These are phyloP conservation scores for Drosophila pruinosa DNA, from an alignment of 1,140 invertebrate species.

Conservation along the genomic window DNA sequence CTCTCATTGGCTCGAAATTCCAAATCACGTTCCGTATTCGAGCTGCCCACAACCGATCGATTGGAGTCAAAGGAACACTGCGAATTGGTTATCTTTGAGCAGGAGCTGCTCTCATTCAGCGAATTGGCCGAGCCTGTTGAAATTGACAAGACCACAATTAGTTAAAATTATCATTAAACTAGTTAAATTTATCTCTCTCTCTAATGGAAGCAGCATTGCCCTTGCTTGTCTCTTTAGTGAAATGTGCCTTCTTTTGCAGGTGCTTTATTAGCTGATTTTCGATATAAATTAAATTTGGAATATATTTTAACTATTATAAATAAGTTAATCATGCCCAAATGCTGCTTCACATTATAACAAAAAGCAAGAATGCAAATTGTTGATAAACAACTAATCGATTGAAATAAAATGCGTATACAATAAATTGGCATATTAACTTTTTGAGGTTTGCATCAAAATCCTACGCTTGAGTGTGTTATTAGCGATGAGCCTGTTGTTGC, in stretches of 20 bases:
- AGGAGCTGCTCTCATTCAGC: slow-evolving; percentile 81
- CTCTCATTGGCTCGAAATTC: slow-evolving; percentile 84
- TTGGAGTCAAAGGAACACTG: slow-evolving; percentile 80
- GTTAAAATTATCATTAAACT: not conserved
- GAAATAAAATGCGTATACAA: slow-evolving; percentile 39
- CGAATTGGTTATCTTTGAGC: slow-evolving; percentile 79
- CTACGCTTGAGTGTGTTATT: slow-evolving; percentile 76
- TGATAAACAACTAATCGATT: slow-evolving; percentile 17
- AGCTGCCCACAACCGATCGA: slow-evolving; percentile 81
- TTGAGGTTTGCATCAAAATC: slow-evolving; percentile 72
- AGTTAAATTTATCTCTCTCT: not conserved
- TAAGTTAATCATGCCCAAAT: slow-evolving; percentile 43
- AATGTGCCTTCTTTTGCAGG: slow-evolving; percentile 8
- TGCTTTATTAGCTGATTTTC: slow-evolving; percentile 4
- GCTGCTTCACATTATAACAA: slow-evolving; percentile 64
- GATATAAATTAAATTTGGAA: slow-evolving; percentile 21
- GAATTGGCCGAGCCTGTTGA: slow-evolving; percentile 81
- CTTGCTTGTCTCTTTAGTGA: slow-evolving; percentile 8
- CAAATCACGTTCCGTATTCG: slow-evolving; percentile 72
- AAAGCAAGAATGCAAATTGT: slow-evolving; percentile 46
- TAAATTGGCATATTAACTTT: slow-evolving; percentile 81
- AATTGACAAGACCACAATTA: not conserved
- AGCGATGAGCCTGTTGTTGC: slow-evolving; percentile 72
- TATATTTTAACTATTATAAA: slow-evolving; percentile 5
- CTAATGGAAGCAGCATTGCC: slow-evolving; percentile 69